A percentile compares a stretch with the other conserved stretches of the same genome.
Evolutionary conservation across 2,113 vertebrate species (phyloP).

Genomic region (Psettodes erumei): DNA sequence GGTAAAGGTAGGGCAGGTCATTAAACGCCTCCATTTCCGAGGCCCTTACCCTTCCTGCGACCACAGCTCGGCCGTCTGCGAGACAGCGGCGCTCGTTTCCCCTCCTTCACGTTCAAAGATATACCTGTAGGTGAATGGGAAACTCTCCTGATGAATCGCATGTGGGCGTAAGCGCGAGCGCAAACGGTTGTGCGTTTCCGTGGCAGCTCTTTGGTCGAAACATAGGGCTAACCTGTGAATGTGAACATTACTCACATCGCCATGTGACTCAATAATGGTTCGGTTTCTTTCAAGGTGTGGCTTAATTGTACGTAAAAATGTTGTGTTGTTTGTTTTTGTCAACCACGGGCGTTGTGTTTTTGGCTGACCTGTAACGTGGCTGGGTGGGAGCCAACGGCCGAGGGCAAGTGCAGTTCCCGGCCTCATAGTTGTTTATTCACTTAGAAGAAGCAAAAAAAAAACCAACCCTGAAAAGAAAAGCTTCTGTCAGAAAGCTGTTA

Average conservation of each 20-base stretch:
- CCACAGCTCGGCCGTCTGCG: too few species aligned
- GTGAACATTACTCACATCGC: too few species aligned
- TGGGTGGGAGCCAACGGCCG: neutral
- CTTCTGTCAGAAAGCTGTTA: neutral
- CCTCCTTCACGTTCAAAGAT: neutral
- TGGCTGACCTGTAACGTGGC: neutral
- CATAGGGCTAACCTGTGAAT: too few species aligned
- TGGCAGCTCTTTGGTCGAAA: neutral
- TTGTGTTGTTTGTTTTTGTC: too few species aligned
- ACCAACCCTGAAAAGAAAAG: neutral
- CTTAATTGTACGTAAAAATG: too few species aligned
- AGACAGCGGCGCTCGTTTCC: neutral
- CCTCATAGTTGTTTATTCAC: neutral
- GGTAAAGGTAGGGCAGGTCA: constrained; percentile 2
- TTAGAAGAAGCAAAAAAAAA: neutral
- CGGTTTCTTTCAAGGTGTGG: too few species aligned
- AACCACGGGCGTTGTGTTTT: too few species aligned
- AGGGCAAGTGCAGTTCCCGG: neutral
- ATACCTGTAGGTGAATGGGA: neutral
- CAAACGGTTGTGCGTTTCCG: neutral
- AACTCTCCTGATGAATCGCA: neutral
- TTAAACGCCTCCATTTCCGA: constrained; percentile 13
- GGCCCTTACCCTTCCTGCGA: neutral
- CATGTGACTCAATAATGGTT: too few species aligned
- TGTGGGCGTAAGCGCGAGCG: neutral